Conservation (phyloP, 2,113 vertebrate species). For the Gymnogyps californianus region DNA sequence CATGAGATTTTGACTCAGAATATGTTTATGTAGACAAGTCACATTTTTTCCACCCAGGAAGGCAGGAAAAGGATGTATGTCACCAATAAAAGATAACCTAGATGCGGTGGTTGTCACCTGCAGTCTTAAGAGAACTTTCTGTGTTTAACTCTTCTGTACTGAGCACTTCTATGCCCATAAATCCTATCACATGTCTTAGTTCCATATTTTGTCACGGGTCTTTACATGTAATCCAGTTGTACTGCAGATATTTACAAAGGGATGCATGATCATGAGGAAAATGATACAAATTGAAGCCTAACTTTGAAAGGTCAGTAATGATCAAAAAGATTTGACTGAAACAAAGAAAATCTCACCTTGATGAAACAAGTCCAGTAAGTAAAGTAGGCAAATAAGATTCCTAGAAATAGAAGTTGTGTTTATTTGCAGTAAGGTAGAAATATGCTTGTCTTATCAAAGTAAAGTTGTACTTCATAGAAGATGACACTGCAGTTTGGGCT, state of each 20-base stretch:
- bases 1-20: neutral
- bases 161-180: neutral
- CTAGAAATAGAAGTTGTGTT: neutral
- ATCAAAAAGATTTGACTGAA: neutral
- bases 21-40: neutral
- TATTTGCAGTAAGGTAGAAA: neutral
- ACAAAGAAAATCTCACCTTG: neutral
- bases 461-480: neutral
- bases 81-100: neutral
- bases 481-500: neutral
- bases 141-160: neutral
- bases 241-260: neutral
- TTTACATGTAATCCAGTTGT: neutral
- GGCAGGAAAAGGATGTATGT: neutral
- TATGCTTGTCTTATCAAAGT: neutral
- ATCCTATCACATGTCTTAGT: neutral
- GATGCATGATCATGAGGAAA: neutral
- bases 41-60: neutral
- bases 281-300: neutral
- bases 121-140: neutral
- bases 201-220: neutral
- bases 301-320: neutral
- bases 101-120: neutral
- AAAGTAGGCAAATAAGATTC: neutral
- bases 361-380: neutral